Percentiles rank a stretch among this genome's conserved stretches.
These are phyloP conservation scores for Nycticebus coucang DNA, from an alignment of 2,113 vertebrate genomes.

Conservation along the genomic window DNA sequence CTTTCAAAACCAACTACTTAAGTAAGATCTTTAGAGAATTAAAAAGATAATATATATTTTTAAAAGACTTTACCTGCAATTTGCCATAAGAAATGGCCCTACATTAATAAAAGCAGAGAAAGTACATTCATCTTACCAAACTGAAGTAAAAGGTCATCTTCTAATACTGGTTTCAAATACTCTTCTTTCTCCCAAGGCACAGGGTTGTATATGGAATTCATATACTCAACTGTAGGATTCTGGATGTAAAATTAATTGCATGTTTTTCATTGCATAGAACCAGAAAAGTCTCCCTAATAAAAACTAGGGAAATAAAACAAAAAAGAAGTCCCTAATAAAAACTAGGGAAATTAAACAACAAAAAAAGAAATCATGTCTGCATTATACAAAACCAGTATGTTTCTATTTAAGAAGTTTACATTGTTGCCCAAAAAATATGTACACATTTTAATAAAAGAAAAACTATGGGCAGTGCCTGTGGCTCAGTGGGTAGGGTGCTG, in stretches of 20 bases:
- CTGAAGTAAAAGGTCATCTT: conserved; percentile 95
- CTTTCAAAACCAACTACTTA: background rate
- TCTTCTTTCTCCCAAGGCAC: conserved; percentile 94
- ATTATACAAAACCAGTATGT: background rate
- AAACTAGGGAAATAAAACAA: background rate
- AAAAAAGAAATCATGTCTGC: background rate
- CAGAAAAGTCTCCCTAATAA: background rate
- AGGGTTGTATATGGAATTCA: conserved; percentile 83
- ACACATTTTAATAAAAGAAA: no score
- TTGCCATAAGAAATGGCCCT: background rate
- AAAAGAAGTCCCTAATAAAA: background rate
- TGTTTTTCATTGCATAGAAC: background rate
- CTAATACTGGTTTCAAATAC: conserved; percentile 91
- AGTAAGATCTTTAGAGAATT: background rate
- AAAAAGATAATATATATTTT: background rate
- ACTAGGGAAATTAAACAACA: no score
- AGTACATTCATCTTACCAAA: conserved; percentile 88
- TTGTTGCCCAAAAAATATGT: background rate
- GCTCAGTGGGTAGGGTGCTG: no score
- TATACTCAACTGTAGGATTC: conserved; percentile 88
- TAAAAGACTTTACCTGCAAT: background rate
- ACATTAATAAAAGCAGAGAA: background rate
- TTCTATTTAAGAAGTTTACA: background rate
- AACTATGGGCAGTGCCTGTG: no score
- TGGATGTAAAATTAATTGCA: conserved; percentile 78